These are phyloP conservation scores for Tapera naevia DNA, from an alignment of 2,797 vertebrate genomes.

Conservation along the genomic window DNA sequence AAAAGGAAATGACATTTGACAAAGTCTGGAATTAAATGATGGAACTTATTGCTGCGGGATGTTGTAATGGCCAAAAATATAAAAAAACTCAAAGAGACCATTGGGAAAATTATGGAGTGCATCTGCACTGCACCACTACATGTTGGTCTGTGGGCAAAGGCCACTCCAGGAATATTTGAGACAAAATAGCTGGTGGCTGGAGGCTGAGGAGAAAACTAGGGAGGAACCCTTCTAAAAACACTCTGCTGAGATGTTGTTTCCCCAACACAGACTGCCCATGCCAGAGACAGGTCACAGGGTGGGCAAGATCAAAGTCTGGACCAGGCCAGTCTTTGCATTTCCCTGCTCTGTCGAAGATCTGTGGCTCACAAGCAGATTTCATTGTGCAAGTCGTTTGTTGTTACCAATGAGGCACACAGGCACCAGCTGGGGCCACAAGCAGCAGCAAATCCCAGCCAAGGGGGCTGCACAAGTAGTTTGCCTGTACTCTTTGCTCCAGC, in stretches of 20 bases:
- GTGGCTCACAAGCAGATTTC: not conserved
- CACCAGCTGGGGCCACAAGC: too few species aligned
- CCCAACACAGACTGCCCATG: accelerated
- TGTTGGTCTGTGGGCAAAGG: not conserved
- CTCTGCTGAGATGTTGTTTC: not conserved
- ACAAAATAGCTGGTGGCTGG: not conserved
- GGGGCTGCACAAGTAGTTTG: too few species aligned
- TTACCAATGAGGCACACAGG: not conserved
- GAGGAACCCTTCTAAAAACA: not conserved
- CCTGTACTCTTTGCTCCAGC: too few species aligned
- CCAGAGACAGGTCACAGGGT: not conserved
- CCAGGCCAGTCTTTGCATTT: not conserved
- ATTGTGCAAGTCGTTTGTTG: accelerated
- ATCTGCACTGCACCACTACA: not conserved
- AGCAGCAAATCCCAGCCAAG: not conserved
- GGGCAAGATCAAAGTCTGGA: not conserved
- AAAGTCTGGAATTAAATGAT: not conserved
- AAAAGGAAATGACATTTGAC: not conserved
- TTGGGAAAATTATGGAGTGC: not conserved
- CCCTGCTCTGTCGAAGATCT: not conserved
- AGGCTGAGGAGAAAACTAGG: not conserved
- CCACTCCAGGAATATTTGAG: not conserved
- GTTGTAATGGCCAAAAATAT: accelerated
- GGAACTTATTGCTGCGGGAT: not conserved
- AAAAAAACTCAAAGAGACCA: not conserved